Base-by-base conservation (phyloP, 2,113 vertebrate species). In the Pachyramphus minor region DNA sequence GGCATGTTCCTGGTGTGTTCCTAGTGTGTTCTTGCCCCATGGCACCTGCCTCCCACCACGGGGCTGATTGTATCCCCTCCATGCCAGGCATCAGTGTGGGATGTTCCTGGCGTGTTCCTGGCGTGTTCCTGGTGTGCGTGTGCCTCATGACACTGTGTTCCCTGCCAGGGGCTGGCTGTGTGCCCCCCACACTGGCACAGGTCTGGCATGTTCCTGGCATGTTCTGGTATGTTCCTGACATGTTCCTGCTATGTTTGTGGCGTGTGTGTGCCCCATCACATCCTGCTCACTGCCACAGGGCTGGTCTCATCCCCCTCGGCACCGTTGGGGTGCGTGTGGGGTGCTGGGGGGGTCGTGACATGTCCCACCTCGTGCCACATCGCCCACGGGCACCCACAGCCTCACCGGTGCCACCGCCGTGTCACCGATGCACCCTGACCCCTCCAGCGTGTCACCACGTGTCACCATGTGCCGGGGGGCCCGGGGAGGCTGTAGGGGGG, bases 331-430 rank as follows among this genome's bases (percentile, higher is more conserved):
- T 37, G 72, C 41, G 24, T 15, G 22, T 15, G 22, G 22, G 21
- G 31, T 33, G 31, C 25, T 21, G 11, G 10, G 28, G 41, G 45
- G 37, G 18, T 4, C 8, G 12, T 30, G 75, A 4, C 74, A 3
- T 1, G 33, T n/a, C 41, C 19, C 47, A 4, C 15, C 28, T 23
- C 3, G 9, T 11, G 23, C 63, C 12, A 8, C 16, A 27, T 6
- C 37, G 3, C 73, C 37, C 12, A 5, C 1, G 25, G 71, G 50
- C 71, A 35, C n/a, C 10, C 24, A 3, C 42, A 4, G 64, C 53
- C 35, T 0, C 35, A 1, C 18, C 9, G 2, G 35, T 31, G 31
- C 50, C 13, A 31, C 62, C 12, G 16, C 52, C 2, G 6, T 24
- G 50, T 25, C 37, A 17, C 69, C 11, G 28, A 31, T 8, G 35